These are phyloP conservation scores for Sturnira hondurensis DNA, from an alignment of 2,113 vertebrate species.

Conservation along the genomic window DNA sequence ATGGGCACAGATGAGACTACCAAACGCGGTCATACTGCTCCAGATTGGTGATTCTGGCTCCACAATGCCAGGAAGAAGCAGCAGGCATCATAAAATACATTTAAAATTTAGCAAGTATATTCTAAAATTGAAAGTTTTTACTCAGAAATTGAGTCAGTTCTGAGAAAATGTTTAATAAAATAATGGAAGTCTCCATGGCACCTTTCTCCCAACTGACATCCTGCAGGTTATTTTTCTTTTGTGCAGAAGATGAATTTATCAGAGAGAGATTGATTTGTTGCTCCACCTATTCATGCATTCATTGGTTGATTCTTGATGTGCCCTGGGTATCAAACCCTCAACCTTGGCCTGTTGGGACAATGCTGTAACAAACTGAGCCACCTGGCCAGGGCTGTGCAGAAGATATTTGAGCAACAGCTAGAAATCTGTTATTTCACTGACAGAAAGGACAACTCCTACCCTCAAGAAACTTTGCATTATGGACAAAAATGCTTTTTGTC, in stretches of 20 bases:
- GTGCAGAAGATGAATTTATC: neutral
- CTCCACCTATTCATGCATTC: no score
- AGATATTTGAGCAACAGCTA: neutral
- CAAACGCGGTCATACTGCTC: neutral
- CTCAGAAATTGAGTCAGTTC: neutral
- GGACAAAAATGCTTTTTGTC: neutral
- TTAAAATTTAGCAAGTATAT: neutral
- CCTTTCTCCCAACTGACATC: neutral
- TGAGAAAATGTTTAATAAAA: neutral
- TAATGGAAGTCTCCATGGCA: neutral
- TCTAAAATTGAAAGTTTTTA: neutral
- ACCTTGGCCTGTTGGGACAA: no score
- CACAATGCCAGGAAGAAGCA: neutral
- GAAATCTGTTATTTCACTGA: neutral
- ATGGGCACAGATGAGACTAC: neutral
- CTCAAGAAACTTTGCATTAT: neutral
- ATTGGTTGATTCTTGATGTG: no score
- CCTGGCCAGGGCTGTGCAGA: no score
- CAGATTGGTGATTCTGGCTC: neutral
- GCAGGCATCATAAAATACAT: neutral
- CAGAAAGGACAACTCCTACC: neutral
- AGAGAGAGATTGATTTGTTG: no score
- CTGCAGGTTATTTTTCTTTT: neutral
- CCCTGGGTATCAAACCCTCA: no score
- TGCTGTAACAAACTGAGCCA: no score